Conservation (phyloP, 2,888 invertebrate genomes). For the Drosophila maculinotata region DNA sequence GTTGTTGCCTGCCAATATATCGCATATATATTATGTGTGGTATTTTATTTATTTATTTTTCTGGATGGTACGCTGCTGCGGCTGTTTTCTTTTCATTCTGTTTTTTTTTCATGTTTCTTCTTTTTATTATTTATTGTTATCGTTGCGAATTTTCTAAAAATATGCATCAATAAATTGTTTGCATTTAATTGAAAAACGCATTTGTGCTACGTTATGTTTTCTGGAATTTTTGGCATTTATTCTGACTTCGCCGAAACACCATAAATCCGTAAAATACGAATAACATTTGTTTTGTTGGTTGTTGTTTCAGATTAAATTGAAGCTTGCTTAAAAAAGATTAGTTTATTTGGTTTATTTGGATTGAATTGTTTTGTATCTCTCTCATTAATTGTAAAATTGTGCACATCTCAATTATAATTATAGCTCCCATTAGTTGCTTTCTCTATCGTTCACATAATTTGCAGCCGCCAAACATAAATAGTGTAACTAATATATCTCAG, state of each 20-base stretch:
- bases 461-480: slow-evolving; percentile 9
- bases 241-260: background rate
- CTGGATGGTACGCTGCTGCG: slow-evolving; percentile 1
- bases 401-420: background rate
- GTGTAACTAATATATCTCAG: slow-evolving; percentile 10
- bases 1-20: slow-evolving; percentile 13
- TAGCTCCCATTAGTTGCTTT: slow-evolving; percentile 12
- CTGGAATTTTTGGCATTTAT: background rate
- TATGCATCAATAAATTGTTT: slow-evolving; percentile 42
- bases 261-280: background rate
- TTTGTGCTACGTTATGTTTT: background rate
- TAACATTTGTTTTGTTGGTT: background rate
- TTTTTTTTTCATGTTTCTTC: slow-evolving; percentile 1
- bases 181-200: slow-evolving; percentile 53
- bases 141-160: slow-evolving; percentile 41
- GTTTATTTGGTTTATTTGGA: background rate
- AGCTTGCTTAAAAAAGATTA: background rate
- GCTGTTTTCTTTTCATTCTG: slow-evolving; percentile 21
- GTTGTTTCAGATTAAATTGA: background rate
- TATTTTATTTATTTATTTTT: slow-evolving; percentile 32
- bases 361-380: background rate
- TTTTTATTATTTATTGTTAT: slow-evolving; percentile 44
- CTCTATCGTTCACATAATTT: background rate
- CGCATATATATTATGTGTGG: slow-evolving; percentile 9
- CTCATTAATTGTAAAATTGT: background rate